phyloP scores from a whole-genome alignment of 2,888 invertebrate species.

The Lampropteryx suffumata region DNA sequence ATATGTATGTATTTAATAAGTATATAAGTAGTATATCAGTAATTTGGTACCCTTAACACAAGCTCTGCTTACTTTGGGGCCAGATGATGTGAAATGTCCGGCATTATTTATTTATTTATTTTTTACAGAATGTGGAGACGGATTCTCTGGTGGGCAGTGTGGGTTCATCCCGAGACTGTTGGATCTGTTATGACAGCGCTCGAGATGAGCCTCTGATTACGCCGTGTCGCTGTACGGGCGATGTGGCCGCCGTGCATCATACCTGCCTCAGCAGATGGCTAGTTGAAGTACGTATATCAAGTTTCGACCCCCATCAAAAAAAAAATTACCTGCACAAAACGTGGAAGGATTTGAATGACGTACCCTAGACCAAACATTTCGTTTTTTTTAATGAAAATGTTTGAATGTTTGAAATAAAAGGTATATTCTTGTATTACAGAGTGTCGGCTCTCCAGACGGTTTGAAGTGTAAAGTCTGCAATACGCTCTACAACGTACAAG shows the following conservation, averaged over 20 bases:
- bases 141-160: constrained; percentile 71
- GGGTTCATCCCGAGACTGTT: constrained; percentile 86
- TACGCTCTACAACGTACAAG: constrained; percentile 90
- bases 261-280: constrained; percentile 95
- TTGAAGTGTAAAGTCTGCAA: constrained; percentile 93
- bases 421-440: constrained; percentile 63
- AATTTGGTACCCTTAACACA: too few relatives aligned
- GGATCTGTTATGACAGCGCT: constrained; percentile 96
- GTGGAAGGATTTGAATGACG: too few relatives aligned
- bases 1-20: too few relatives aligned
- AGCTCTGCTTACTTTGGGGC: too few relatives aligned
- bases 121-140: constrained; percentile 68
- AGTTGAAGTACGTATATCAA: constrained; percentile 85
- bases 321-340: too few relatives aligned
- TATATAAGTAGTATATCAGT: too few relatives aligned
- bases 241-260: constrained; percentile 96
- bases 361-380: too few relatives aligned
- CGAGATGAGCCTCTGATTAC: constrained; percentile 92
- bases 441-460: constrained; percentile 86
- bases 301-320: too few relatives aligned
- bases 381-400: too few relatives aligned
- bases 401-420: too few relatives aligned
- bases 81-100: too few relatives aligned
- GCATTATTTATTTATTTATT: neutral
- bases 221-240: constrained; percentile 95